Percentiles rank a stretch among this genome's conserved stretches.
These are phyloP conservation scores for Hiodon tergisus DNA, from an alignment of 2,113 vertebrate genomes.

Conservation along the genomic window DNA sequence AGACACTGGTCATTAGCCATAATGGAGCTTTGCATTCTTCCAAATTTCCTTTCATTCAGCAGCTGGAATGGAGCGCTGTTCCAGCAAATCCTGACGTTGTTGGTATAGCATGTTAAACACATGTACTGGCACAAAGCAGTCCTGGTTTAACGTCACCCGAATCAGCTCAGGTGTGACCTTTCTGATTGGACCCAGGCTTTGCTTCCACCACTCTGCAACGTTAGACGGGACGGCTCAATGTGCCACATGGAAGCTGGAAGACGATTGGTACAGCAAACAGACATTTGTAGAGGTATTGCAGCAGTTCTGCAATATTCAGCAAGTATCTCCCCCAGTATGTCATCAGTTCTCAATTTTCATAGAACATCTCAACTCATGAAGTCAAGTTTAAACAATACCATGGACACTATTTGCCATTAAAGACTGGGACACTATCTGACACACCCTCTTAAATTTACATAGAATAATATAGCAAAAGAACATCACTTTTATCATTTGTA, in stretches of 20 bases:
- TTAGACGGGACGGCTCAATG: constrained; percentile 31
- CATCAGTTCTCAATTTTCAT: too few relatives aligned
- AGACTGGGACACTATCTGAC: too few relatives aligned
- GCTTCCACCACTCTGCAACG: constrained; percentile 13
- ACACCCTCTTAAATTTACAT: too few relatives aligned
- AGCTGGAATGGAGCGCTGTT: constrained; percentile 15
- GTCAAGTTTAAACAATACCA: too few relatives aligned
- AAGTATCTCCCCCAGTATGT: too few relatives aligned
- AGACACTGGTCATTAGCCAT: neutral
- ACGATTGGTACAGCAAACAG: too few relatives aligned
- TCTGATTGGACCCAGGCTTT: constrained; percentile 34
- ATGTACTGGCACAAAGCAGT: constrained; percentile 36
- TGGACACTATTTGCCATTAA: too few relatives aligned
- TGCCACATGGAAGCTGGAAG: constrained; percentile 23
- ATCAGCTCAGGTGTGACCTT: constrained; percentile 30
- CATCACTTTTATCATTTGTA: too few relatives aligned
- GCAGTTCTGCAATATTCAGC: too few relatives aligned
- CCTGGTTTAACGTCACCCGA: constrained; percentile 38
- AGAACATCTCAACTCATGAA: too few relatives aligned
- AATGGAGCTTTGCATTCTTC: neutral
- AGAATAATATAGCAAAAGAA: too few relatives aligned
- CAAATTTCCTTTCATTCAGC: constrained; percentile 28
- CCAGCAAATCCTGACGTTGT: constrained; percentile 27
- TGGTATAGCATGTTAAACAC: constrained; percentile 34
- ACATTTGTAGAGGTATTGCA: too few relatives aligned